Percentiles rank a stretch among this genome's conserved stretches.
Conservation (phyloP, 2,113 vertebrate genomes). For the Phrynocephalus versicolor region DNA sequence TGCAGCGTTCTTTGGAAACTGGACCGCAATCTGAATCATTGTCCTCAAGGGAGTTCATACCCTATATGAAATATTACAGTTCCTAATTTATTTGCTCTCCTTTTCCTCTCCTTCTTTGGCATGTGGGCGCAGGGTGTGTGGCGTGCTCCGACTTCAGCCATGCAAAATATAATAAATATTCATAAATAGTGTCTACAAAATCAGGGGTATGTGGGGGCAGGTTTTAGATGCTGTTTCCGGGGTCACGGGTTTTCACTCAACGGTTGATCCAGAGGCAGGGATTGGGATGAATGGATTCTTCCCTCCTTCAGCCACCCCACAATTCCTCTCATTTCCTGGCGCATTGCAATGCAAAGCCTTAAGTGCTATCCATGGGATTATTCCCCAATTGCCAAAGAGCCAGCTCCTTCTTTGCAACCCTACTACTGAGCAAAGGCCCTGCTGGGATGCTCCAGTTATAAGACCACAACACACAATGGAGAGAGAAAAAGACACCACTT, state of each 20-base stretch:
- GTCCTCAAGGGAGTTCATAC: slow-evolving; percentile 64
- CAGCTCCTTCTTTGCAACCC: no score
- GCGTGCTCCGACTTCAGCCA: background rate
- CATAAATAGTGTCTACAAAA: background rate
- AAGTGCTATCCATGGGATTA: no score
- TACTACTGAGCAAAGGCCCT: no score
- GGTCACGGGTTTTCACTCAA: background rate
- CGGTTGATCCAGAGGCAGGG: background rate
- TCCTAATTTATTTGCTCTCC: slow-evolving; percentile 59
- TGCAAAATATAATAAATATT: slow-evolving; percentile 17
- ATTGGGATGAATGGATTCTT: no score
- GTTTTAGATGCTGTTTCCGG: background rate
- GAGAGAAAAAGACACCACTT: no score
- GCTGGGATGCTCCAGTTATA: no score
- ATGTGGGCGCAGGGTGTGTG: background rate
- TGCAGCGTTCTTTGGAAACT: slow-evolving; percentile 64
- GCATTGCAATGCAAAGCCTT: background rate
- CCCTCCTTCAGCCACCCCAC: no score
- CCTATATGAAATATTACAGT: slow-evolving; percentile 53
- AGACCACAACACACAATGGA: no score
- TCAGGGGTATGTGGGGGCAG: no score
- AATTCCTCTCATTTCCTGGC: background rate
- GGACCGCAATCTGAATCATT: slow-evolving; percentile 47
- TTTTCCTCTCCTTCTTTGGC: background rate
- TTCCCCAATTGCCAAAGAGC: no score